Conservation (phyloP, 2,113 vertebrate species). For the Cyprinodon brontotheroides region DNA sequence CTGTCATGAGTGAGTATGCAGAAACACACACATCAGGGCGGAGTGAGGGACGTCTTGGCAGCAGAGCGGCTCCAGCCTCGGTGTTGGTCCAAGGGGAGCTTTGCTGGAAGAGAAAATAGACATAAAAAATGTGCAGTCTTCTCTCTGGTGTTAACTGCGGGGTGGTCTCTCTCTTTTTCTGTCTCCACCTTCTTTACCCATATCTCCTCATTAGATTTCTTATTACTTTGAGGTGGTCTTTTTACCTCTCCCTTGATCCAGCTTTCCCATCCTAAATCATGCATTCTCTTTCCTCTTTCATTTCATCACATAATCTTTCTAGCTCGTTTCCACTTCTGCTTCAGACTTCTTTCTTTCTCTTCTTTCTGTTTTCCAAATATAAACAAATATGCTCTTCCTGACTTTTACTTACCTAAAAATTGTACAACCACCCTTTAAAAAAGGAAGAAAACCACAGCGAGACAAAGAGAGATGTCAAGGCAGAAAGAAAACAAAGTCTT, state of each 20-base stretch:
- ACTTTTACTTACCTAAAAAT: constrained; percentile 22
- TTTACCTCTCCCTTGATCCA: constrained; percentile 22
- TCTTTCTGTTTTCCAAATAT: constrained; percentile 41
- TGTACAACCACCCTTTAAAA: not conserved
- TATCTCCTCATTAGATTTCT: constrained; percentile 38
- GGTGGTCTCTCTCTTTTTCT: constrained; percentile 58
- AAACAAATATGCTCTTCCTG: constrained; percentile 35
- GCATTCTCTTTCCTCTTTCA: constrained; percentile 1
- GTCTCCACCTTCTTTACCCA: constrained; percentile 43
- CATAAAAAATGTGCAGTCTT: constrained; percentile 47
- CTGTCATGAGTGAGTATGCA: constrained; percentile 39
- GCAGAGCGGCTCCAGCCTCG: constrained; percentile 34
- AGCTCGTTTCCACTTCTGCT: constrained; percentile 38
- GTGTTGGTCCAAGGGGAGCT: constrained; percentile 56
- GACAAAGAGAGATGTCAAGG: constrained; percentile 49
- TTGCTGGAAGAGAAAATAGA: constrained; percentile 49
- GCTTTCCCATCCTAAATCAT: constrained; percentile 1
- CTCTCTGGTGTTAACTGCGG: constrained; percentile 52
- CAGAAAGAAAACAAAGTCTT: constrained; percentile 62
- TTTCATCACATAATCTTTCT: constrained; percentile 38
- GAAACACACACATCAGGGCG: constrained; percentile 40
- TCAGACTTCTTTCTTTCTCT: constrained; percentile 15
- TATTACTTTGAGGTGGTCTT: constrained; percentile 64
- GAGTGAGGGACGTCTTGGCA: constrained; percentile 65
- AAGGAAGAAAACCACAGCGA: constrained; percentile 26